Evolutionary conservation across 2,888 invertebrate genomes (phyloP), one percentile per base, ranked within the genome.

Genomic region (Gryllus longicercus): DNA sequence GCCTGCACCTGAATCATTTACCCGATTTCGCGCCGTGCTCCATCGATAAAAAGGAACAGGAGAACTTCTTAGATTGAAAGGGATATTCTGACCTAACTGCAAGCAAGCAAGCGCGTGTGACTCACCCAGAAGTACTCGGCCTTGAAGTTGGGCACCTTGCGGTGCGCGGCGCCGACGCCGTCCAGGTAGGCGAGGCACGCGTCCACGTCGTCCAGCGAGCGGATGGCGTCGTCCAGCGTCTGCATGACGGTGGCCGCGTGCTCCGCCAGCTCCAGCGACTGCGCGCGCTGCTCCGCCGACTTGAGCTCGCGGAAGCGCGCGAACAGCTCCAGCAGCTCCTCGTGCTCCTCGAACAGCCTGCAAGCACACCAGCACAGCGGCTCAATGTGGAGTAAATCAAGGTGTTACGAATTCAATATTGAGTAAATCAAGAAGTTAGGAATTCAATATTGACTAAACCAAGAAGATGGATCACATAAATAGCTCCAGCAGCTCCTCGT

Each of bases 191-290:
- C 91, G 87, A 95, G 92, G 89, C 96, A 95, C 85, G 92, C 91
- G 87, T 96, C 96, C 87, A 95, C 89, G 86, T 96, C 93, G 85
- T 96, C 96, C 81, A 96, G 89, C 49, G 94, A 93, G 86, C 94
- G 93, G 87, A 97, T 96, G 82, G 95, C 94, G 85, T 96, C 95
- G 86, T 96, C 96, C 82, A 97, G 87, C 1, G 96, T 95, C 84
- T 91, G 92, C 96, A 96, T 96, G 50, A 97, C 96, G 84, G 94
- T 94, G 85, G 92, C 93, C 79, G 96, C 96, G 86, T 96, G 96
- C 84, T 95, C 94, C 10, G 94, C 94, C 82, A 97, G 88, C 87
- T 95, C 95, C 89, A 94, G 91, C 81, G 94, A 95, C 85, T 92
- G 91, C 82, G 93, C 91, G 86, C 95, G 94, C 84, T 95, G 93